Conservation (phyloP, 1,140 invertebrate genomes). For the Ceratoteleas bidentatus region DNA sequence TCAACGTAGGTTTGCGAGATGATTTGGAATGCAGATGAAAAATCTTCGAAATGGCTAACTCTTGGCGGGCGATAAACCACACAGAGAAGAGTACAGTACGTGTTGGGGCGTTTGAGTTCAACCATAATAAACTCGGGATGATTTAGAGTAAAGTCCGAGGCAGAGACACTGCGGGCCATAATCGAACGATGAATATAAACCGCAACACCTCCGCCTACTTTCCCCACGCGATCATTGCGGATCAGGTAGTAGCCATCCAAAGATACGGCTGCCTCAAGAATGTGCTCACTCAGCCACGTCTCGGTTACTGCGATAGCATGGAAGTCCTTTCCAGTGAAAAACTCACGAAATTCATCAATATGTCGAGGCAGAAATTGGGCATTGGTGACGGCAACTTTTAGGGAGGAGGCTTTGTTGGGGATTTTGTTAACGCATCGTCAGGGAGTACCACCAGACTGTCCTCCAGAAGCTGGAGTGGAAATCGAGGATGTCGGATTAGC, state of each 20-base stretch:
- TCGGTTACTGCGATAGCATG: conserved; percentile 1
- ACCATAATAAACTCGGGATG: background rate
- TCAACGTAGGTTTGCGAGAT: background rate
- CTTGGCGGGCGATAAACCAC: background rate
- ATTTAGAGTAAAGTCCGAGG: background rate
- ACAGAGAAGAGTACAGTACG: background rate
- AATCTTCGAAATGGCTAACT: background rate
- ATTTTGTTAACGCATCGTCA: too few relatives aligned
- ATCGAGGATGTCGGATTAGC: too few relatives aligned
- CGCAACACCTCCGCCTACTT: background rate
- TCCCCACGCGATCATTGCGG: background rate
- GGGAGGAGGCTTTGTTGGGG: too few relatives aligned
- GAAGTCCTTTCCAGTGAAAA: background rate
- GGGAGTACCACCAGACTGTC: background rate
- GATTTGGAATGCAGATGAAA: background rate
- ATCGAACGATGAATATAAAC: background rate
- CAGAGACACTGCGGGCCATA: background rate
- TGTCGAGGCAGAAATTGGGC: background rate
- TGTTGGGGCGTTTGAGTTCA: background rate
- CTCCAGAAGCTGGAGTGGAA: background rate
- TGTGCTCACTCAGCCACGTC: background rate
- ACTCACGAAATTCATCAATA: conserved; percentile 3
- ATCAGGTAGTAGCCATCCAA: background rate
- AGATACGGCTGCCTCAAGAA: background rate
- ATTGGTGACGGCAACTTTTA: background rate